Evolutionary conservation across 2,888 invertebrate genomes (phyloP).

Genomic region (Subacronicta megacephala): DNA sequence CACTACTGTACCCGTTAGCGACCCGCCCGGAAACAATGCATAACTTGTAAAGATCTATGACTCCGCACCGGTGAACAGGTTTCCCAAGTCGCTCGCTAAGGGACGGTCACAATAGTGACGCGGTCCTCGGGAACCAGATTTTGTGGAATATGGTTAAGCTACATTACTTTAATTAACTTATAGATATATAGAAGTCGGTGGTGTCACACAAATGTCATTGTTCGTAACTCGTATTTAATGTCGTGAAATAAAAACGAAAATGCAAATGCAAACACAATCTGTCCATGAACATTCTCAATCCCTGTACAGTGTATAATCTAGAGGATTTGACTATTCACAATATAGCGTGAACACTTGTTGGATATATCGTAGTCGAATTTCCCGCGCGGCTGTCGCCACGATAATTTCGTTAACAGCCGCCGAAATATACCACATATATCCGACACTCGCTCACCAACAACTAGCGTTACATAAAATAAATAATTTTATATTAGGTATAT

Average conservation of each 20-base stretch:
- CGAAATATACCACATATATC: constrained; percentile 22
- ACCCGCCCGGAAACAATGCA: too few species aligned
- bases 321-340: constrained; percentile 68
- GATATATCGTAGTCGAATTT: constrained; percentile 9
- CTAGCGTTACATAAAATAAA: constrained; percentile 66
- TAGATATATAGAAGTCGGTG: constrained; percentile 24
- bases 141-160: too few species aligned
- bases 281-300: constrained; percentile 60
- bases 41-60: too few species aligned
- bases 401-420: not conserved
- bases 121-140: too few species aligned
- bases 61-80: too few species aligned
- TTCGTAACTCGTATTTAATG: constrained; percentile 27
- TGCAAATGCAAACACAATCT: constrained; percentile 52
- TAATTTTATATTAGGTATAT: constrained; percentile 82
- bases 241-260: constrained; percentile 43
- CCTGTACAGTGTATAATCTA: constrained; percentile 78
- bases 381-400: not conserved
- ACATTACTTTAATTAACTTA: constrained; percentile 10
- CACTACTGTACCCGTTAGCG: too few species aligned
- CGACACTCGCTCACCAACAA: constrained; percentile 49
- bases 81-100: too few species aligned
- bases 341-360: constrained; percentile 42
- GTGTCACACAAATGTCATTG: constrained; percentile 33
- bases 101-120: too few species aligned